Percentiles rank a stretch among this genome's conserved stretches.
These are phyloP conservation scores for Acipenser ruthenus DNA, from an alignment of 2,797 vertebrate genomes.

Conservation along the genomic window DNA sequence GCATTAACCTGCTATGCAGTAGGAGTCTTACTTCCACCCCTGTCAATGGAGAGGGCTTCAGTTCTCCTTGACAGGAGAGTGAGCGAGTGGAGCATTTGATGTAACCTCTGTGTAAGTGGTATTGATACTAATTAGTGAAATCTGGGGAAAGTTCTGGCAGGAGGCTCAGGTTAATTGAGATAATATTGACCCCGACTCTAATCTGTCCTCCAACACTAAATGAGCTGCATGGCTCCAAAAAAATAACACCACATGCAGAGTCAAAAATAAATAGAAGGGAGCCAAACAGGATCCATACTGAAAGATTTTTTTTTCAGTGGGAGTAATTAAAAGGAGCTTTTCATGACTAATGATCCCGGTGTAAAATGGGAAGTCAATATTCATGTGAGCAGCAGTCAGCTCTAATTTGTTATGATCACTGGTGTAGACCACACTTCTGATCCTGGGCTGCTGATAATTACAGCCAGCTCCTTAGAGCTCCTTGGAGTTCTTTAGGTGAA, in stretches of 20 bases:
- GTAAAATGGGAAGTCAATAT: constrained; percentile 79
- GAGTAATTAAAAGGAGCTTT: constrained; percentile 94
- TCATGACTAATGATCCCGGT: constrained; percentile 80
- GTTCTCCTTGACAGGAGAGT: not conserved
- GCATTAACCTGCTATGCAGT: not conserved
- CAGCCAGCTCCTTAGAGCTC: constrained; percentile 35
- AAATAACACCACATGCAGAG: constrained; percentile 54
- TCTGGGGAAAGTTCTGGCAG: constrained; percentile 38
- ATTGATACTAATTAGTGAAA: constrained; percentile 63
- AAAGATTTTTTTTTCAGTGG: constrained; percentile 46
- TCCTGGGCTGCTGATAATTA: constrained; percentile 58
- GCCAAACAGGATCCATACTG: constrained; percentile 54
- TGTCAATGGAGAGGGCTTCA: not conserved
- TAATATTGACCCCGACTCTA: constrained; percentile 70
- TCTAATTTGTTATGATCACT: constrained; percentile 75
- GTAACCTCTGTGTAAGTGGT: constrained; percentile 55
- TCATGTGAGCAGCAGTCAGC: constrained; percentile 67
- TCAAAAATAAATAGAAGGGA: constrained; percentile 65
- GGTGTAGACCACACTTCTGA: constrained; percentile 49
- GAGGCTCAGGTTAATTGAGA: constrained; percentile 70
- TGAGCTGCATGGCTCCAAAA: constrained; percentile 48
- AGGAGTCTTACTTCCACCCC: not conserved
- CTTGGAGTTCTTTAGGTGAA: constrained; percentile 1
- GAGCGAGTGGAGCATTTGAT: constrained; percentile 40
- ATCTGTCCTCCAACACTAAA: constrained; percentile 52